Percentiles rank a stretch among this genome's conserved stretches.
Conservation (phyloP, 2,888 invertebrate species). For the Cyaniris semiargus region DNA sequence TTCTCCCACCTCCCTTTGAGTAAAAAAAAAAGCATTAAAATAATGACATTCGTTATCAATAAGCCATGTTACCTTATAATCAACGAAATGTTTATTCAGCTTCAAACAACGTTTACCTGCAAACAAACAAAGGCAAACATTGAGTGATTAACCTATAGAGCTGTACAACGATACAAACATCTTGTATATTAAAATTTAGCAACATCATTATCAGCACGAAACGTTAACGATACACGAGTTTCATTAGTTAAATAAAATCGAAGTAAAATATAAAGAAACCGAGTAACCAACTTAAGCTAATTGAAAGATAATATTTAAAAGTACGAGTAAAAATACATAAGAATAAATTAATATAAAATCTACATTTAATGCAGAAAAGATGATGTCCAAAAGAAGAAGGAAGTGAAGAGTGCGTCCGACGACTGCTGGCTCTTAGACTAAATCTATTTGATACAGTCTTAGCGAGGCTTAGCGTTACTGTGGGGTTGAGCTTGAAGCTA, state of each 20-base stretch:
- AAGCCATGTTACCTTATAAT: constrained; percentile 27
- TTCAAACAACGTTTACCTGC: constrained; percentile 40
- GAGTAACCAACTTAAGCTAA: background rate
- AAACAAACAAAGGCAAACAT: constrained; percentile 39
- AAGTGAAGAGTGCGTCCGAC: background rate
- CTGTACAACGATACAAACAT: constrained; percentile 14
- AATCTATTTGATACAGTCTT: constrained; percentile 30
- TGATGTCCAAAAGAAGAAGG: background rate
- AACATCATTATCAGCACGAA: constrained; percentile 5
- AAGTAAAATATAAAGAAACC: background rate
- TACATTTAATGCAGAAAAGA: background rate
- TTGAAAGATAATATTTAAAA: background rate
- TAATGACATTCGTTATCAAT: constrained; percentile 10
- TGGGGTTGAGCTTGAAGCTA: constrained; percentile 32
- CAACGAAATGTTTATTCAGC: constrained; percentile 26
- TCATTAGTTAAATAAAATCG: background rate
- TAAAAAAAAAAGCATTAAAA: constrained; percentile 16
- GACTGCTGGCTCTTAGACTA: constrained; percentile 1
- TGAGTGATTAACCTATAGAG: constrained; percentile 30
- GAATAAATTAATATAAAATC: background rate
- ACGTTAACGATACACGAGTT: background rate
- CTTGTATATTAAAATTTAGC: constrained; percentile 21
- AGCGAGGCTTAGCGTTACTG: constrained; percentile 29
- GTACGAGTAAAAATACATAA: no score
- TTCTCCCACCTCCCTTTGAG: background rate